Conservation (phyloP, 2,113 vertebrate species). For the Thamnophis sirtalis region DNA sequence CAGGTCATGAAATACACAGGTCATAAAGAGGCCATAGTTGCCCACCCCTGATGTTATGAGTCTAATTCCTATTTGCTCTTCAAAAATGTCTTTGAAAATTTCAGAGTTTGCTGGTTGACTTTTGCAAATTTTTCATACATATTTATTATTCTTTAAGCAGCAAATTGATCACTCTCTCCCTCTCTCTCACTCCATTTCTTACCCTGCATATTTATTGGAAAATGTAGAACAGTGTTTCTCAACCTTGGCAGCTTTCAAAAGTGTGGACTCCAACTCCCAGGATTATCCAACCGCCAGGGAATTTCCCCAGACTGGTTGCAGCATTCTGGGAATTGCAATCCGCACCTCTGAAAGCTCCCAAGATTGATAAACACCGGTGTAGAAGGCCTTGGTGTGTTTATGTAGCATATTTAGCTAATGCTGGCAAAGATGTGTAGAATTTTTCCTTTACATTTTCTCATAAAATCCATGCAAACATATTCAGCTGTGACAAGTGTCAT, state of each 20-base stretch:
- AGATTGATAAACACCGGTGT: not conserved
- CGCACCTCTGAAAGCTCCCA: not conserved
- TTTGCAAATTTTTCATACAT: not conserved
- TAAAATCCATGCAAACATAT: not conserved
- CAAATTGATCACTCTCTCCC: not conserved
- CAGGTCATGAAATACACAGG: too few relatives aligned
- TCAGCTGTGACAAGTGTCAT: not conserved
- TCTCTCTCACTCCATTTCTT: not conserved
- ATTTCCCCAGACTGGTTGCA: too few relatives aligned
- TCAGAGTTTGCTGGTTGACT: not conserved
- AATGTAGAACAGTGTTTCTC: not conserved
- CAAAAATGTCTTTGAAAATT: not conserved
- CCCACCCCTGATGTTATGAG: not conserved
- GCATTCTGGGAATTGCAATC: not conserved
- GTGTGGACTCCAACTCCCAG: not conserved
- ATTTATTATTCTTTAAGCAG: not conserved
- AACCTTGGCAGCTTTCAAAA: not conserved
- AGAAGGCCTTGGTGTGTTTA: not conserved
- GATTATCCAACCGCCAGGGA: not conserved
- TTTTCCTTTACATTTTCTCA: not conserved
- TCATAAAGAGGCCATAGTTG: too few relatives aligned
- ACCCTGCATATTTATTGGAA: not conserved
- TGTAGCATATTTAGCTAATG: not conserved
- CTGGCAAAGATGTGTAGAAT: not conserved
- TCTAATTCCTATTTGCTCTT: not conserved